phyloP scores from a whole-genome alignment of 2,888 invertebrate genomes.

The Heteromyza rotundicornis region DNA sequence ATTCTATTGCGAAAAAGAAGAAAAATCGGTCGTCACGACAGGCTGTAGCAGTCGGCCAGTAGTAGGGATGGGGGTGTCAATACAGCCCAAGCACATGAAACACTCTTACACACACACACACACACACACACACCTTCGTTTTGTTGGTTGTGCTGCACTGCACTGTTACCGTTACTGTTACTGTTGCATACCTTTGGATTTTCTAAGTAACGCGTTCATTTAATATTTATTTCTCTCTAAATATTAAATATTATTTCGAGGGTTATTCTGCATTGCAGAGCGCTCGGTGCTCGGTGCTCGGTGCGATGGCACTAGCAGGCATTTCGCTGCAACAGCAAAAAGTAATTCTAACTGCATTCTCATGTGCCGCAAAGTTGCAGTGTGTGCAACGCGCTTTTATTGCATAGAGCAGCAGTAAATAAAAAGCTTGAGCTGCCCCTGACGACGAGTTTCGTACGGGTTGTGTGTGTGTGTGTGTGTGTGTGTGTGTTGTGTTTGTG shows the following conservation, averaged over 20 bases:
- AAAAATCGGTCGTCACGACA: conserved; percentile 19
- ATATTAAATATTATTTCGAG: conserved; percentile 64
- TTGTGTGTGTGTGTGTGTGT: no score
- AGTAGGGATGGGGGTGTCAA: background rate
- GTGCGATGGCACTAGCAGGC: no score
- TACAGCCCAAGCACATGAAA: no score
- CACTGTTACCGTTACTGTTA: no score
- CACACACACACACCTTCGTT: conserved; percentile 3
- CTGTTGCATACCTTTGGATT: conserved; percentile 47
- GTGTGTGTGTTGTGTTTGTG: no score
- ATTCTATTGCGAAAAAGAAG: conserved; percentile 7
- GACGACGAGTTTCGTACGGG: no score
- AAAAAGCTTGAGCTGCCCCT: no score
- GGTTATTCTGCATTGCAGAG: conserved; percentile 34
- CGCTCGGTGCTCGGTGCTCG: no score
- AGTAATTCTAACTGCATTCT: background rate
- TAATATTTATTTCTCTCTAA: conserved; percentile 64
- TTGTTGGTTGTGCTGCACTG: background rate
- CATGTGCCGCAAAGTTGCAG: no score
- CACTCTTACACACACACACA: background rate
- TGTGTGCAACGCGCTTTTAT: no score
- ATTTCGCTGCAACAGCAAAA: conserved; percentile 7
- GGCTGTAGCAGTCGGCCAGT: conserved; percentile 10
- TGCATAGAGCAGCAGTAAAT: no score
- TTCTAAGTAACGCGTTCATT: conserved; percentile 63